Evolutionary conservation across 2,888 invertebrate genomes (phyloP).

Genomic region (Eumacrocentrus americanus): DNA sequence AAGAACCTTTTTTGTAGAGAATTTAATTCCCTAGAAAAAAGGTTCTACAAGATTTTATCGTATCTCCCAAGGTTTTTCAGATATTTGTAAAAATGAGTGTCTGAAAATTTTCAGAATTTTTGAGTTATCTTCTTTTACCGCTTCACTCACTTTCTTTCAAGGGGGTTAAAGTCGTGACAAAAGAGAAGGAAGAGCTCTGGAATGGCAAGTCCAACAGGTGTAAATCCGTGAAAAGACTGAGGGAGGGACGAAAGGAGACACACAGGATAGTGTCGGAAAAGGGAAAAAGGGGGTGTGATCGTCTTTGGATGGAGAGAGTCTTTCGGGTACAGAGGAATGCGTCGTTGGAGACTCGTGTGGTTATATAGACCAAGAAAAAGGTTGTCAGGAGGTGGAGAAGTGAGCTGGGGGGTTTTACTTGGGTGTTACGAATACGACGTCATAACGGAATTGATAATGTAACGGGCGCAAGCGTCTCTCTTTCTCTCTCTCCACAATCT

Average conservation of each 20-base stretch:
- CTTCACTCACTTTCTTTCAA: too few relatives aligned
- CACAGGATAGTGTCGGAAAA: conserved; percentile 19
- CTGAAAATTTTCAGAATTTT: too few relatives aligned
- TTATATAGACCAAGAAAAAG: conserved; percentile 13
- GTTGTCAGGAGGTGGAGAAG: conserved; percentile 15
- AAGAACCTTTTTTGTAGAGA: too few relatives aligned
- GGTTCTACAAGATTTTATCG: too few relatives aligned
- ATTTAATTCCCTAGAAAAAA: too few relatives aligned
- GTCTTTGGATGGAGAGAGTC: too few relatives aligned
- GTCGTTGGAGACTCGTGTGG: too few relatives aligned
- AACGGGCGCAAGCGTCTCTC: conserved; percentile 51
- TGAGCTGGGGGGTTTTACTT: conserved; percentile 37
- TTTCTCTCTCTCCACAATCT: conserved; percentile 30
- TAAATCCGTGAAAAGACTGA: conserved; percentile 47
- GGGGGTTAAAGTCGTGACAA: background rate
- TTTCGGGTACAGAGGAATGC: too few relatives aligned
- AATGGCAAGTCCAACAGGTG: conserved; percentile 58
- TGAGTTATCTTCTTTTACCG: too few relatives aligned
- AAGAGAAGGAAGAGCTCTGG: conserved; percentile 30
- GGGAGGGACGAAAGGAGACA: conserved; percentile 23
- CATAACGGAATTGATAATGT: conserved; percentile 61
- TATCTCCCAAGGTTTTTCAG: too few relatives aligned
- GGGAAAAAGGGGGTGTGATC: conserved; percentile 20
- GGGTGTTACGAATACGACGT: conserved; percentile 58
- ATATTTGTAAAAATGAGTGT: too few relatives aligned